Evolutionary conservation across 2,797 vertebrate species (phyloP).

Genomic region (Dicrostonyx torquatus): DNA sequence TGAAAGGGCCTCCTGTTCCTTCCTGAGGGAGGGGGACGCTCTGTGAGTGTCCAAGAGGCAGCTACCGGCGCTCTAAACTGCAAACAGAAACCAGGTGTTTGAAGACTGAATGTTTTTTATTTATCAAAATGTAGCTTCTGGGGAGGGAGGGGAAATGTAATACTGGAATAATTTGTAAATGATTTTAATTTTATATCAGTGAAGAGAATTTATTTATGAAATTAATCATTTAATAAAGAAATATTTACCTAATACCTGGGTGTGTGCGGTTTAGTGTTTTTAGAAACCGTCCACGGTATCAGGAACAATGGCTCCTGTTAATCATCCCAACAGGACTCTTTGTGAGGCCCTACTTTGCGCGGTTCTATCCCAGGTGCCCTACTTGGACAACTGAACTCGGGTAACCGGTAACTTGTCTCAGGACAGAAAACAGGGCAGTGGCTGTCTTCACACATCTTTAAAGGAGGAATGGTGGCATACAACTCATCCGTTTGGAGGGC

Average conservation of each 20-base stretch:
- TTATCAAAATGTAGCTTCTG: constrained; percentile 99
- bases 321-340: neutral
- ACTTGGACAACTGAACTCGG: neutral
- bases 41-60: constrained; percentile 92
- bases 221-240: constrained; percentile 92
- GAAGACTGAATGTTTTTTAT: constrained; percentile 99
- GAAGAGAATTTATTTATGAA: constrained; percentile 99
- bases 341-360: neutral
- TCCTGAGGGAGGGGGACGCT: constrained; percentile 91
- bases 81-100: constrained; percentile 94
- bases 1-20: constrained; percentile 89
- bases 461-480: constrained; percentile 1
- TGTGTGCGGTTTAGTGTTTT: constrained; percentile 50
- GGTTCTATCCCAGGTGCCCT: neutral
- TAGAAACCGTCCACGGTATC: constrained; percentile 18
- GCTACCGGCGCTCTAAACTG: constrained; percentile 91
- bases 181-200: constrained; percentile 99
- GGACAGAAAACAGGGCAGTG: constrained; percentile 8
- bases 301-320: neutral
- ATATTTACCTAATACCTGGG: constrained; percentile 88
- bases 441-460: constrained; percentile 23
- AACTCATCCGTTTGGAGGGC: constrained; percentile 5
- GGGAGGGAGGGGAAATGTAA: constrained; percentile 94
- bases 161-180: constrained; percentile 99
- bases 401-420: neutral